A percentile compares a stretch with the other conserved stretches of the same genome.
Evolutionary conservation across 2,797 vertebrate species (phyloP).

Genomic region (Sardinella longiceps): DNA sequence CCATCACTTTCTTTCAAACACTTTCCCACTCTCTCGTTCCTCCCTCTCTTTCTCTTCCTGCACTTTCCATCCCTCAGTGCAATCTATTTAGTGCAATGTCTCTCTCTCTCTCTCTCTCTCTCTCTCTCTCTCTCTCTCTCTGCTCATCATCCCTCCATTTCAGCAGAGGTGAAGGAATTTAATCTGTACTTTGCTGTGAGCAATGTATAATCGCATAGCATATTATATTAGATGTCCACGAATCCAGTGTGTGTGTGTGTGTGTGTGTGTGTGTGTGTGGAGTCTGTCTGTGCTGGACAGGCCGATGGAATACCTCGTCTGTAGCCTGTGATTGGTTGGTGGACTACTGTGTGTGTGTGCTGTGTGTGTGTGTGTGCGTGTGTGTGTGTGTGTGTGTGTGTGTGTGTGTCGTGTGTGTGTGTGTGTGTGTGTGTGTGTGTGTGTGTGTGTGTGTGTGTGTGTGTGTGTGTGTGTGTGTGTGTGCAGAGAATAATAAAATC

Average conservation of each 20-base stretch:
- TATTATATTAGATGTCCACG: not conserved
- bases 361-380: not conserved
- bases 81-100: no score
- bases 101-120: no score
- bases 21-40: not conserved
- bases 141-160: not conserved
- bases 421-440: not conserved
- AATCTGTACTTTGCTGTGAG: not conserved
- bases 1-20: not conserved
- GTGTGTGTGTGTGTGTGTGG: not conserved
- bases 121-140: not conserved
- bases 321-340: no score
- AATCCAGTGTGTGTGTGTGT: not conserved
- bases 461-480: constrained; percentile 3
- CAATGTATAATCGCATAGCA: not conserved
- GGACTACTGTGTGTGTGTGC: not conserved
- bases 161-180: not conserved
- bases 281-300: no score
- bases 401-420: no score
- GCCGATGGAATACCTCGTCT: no score
- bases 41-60: not conserved
- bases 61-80: no score
- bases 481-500: not conserved
- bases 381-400: constrained; percentile 1
- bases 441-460: not conserved